Evolutionary conservation across 1,140 invertebrate genomes (phyloP).

Genomic region (Tetramorium alpestre): DNA sequence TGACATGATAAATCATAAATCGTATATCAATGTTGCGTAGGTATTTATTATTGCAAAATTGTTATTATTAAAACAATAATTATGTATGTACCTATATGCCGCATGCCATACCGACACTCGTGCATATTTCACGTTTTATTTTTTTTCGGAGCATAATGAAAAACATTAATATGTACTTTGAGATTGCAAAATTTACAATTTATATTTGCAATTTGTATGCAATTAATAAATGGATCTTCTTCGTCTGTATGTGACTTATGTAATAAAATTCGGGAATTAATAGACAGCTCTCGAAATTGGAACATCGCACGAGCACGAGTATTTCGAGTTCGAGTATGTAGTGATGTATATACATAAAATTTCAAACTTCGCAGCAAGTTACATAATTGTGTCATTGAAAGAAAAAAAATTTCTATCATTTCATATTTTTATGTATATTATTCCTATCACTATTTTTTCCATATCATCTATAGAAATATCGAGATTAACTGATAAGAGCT

Average conservation of each 20-base stretch:
- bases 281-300: constrained; percentile 54
- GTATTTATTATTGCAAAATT: neutral
- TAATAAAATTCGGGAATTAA: constrained; percentile 44
- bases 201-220: no score
- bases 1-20: neutral
- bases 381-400: constrained; percentile 2
- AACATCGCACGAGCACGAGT: constrained; percentile 37
- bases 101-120: neutral
- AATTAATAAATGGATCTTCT: neutral
- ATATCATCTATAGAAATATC: neutral
- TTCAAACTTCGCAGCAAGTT: constrained; percentile 21
- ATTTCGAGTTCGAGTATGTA: constrained; percentile 51
- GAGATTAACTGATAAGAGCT: constrained; percentile 26
- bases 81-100: neutral
- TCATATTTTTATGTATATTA: neutral
- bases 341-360: constrained; percentile 16
- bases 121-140: neutral
- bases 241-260: neutral
- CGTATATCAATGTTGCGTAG: neutral
- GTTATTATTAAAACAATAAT: neutral
- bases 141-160: neutral
- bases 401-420: constrained; percentile 12
- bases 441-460: neutral
- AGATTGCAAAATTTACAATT: neutral
- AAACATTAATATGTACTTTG: neutral